Base-by-base conservation (phyloP, 2,113 vertebrate genomes). In the Nibea albiflora region DNA sequence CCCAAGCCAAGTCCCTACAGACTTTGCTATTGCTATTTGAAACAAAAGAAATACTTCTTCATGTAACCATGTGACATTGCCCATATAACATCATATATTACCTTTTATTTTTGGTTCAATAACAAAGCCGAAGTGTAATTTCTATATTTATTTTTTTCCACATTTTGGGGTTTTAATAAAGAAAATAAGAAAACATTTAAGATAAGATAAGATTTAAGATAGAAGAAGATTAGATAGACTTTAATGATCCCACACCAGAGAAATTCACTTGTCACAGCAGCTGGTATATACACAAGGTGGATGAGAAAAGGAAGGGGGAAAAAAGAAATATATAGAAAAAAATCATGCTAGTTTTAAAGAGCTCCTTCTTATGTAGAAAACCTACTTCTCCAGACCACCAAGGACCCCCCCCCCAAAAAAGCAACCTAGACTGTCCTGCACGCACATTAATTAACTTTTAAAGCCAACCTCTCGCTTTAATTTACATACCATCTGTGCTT, bases 401-500 rank as follows among this genome's bases (percentile, higher is more conserved):
- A 16, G 2, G 31, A 44, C 11, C 11, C 44, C 35, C 17, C 9
- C 24, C 24, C 24, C 24, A 26, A 26, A 26, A 16, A 17, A 53
- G 42, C 44, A 1, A 11, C 11, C 4, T 31, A 0, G 6, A 44
- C 52, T 22, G 11, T 28, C 61, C 20, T 57, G 5, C 35, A 73
- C 54, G 61, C 4, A 12, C 44, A 11, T 42, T 12, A 67, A 87
- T 26, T 5, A 2, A 16, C 57, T 39, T 67, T 77, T 42, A 54
- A 81, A 70, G 35, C 15, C 17, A 31, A 42, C 54, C 16, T 26
- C 31, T 47, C 24, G 17, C 3, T 7, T 26, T 64, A 12, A 76
- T 82, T 64, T 82, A 35, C 70, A 17, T 24, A 20, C 60, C 69
- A 77, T 54, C 44, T 84, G 70, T 46, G 24, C 17, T 26, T 15